Percentiles rank a stretch among this genome's conserved stretches.
Evolutionary conservation across 2,888 invertebrate genomes (phyloP).

Genomic region (Ormyrus rosae): DNA sequence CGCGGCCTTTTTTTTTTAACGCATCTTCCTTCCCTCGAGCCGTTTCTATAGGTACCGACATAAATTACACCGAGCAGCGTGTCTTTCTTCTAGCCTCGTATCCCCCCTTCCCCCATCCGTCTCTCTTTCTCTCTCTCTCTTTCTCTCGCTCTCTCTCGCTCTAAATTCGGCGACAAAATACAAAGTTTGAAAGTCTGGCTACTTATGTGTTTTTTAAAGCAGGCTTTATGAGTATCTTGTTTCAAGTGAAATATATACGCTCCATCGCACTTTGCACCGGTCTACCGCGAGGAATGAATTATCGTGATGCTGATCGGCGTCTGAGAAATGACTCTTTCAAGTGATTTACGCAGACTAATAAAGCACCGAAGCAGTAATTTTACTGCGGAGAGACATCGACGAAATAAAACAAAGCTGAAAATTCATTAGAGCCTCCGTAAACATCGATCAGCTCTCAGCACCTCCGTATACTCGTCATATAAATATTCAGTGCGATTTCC

Average conservation of each 20-base stretch:
- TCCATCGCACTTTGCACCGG: neutral
- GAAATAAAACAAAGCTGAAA: no score
- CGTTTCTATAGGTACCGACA: conserved; percentile 58
- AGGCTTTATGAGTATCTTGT: conserved; percentile 42
- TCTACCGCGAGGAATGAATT: conserved; percentile 13
- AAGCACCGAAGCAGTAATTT: no score
- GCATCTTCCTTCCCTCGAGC: conserved; percentile 36
- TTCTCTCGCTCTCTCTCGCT: neutral
- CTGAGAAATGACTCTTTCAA: no score
- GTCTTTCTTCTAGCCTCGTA: conserved; percentile 32
- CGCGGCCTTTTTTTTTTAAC: conserved; percentile 35
- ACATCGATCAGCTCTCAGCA: no score
- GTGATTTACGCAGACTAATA: no score
- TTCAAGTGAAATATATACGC: conserved; percentile 27
- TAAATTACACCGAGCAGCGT: conserved; percentile 51
- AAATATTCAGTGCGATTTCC: no score
- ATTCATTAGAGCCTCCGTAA: no score
- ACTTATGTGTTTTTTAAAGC: conserved; percentile 36
- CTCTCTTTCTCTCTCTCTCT: neutral
- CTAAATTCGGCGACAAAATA: no score
- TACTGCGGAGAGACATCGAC: no score
- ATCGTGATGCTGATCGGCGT: conserved; percentile 16
- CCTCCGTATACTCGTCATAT: no score
- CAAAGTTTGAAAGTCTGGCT: conserved; percentile 4
- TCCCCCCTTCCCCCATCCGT: conserved; percentile 4